Percentiles rank a stretch among this genome's conserved stretches.
Conservation (phyloP, 2,888 invertebrate genomes). For the Gerosis bhagava region DNA sequence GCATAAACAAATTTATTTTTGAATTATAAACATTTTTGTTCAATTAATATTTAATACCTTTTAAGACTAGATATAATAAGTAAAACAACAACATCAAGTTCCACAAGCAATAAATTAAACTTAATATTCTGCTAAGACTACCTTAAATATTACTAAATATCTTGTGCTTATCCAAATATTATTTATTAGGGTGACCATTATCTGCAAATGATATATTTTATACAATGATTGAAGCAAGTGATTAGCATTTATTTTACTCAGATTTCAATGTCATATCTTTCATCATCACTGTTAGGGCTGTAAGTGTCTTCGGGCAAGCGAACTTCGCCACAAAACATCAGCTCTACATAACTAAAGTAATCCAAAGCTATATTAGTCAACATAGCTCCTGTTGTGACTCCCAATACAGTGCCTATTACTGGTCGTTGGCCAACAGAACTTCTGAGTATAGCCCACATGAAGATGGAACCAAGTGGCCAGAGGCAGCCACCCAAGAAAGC, state of each 20-base stretch:
- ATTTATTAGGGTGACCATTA: too few relatives aligned
- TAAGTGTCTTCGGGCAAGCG: conserved; percentile 69
- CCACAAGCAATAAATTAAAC: conserved; percentile 17
- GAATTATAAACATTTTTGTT: too few relatives aligned
- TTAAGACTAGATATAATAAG: conserved; percentile 7
- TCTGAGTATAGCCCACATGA: conserved; percentile 93
- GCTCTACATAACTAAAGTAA: conserved; percentile 85
- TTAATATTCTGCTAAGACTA: conserved; percentile 4
- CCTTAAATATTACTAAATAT: conserved; percentile 4
- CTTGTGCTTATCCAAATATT: conserved; percentile 14
- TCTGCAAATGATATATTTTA: too few relatives aligned
- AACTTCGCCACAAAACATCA: conserved; percentile 79
- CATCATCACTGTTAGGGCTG: conserved; percentile 77
- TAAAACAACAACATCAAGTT: conserved; percentile 8
- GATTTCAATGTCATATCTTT: conserved; percentile 77
- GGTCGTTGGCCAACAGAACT: conserved; percentile 89
- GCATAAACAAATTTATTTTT: too few relatives aligned
- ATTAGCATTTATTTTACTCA: conserved; percentile 36
- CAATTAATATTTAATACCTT: too few relatives aligned
- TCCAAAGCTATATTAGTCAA: conserved; percentile 84
- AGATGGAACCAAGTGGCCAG: conserved; percentile 94
- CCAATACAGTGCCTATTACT: conserved; percentile 85
- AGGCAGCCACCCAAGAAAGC: conserved; percentile 90
- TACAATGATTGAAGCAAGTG: conserved; percentile 8
- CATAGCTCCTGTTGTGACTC: conserved; percentile 86